A percentile compares a stretch with the other conserved stretches of the same genome.
These are phyloP conservation scores for Choloepus hoffmanni DNA, from an alignment of 2,113 vertebrate species.

Conservation along the genomic window DNA sequence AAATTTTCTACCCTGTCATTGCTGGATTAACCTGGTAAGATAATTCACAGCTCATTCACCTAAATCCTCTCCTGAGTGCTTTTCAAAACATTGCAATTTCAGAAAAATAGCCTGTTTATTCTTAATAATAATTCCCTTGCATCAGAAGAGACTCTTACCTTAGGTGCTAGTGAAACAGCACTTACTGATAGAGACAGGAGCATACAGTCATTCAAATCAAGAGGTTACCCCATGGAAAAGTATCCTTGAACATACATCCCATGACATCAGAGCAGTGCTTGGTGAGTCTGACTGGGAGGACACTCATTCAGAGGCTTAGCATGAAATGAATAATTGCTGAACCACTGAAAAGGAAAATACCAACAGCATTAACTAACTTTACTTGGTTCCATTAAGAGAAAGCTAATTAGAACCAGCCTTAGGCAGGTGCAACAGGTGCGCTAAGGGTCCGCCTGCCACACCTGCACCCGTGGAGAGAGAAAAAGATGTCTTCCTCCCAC, in stretches of 20 bases:
- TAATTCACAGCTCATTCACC: not conserved
- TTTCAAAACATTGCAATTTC: slow-evolving; percentile 50
- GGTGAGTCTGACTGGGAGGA: slow-evolving; percentile 12
- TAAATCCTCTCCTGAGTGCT: not conserved
- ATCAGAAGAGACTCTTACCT: not conserved
- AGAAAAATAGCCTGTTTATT: slow-evolving; percentile 10
- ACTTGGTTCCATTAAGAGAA: slow-evolving; percentile 24
- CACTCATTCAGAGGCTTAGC: slow-evolving; percentile 33
- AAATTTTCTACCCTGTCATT: slow-evolving; percentile 41
- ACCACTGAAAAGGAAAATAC: slow-evolving; percentile 5
- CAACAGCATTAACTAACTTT: not conserved
- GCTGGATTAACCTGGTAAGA: not conserved
- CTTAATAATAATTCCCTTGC: not conserved
- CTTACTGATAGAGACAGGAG: not conserved
- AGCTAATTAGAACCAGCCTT: slow-evolving; percentile 56
- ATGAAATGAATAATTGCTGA: slow-evolving; percentile 71
- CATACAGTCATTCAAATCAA: slow-evolving; percentile 39
- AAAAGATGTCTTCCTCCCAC: not conserved
- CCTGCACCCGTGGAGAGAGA: not conserved
- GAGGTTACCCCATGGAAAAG: slow-evolving; percentile 23
- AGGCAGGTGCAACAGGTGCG: slow-evolving; percentile 28
- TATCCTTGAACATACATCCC: slow-evolving; percentile 57
- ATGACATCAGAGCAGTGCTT: not conserved
- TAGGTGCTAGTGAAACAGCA: slow-evolving; percentile 27
- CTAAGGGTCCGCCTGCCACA: not conserved